Evolutionary conservation across 1,140 invertebrate species (phyloP).

Genomic region (Bombus affinis): DNA sequence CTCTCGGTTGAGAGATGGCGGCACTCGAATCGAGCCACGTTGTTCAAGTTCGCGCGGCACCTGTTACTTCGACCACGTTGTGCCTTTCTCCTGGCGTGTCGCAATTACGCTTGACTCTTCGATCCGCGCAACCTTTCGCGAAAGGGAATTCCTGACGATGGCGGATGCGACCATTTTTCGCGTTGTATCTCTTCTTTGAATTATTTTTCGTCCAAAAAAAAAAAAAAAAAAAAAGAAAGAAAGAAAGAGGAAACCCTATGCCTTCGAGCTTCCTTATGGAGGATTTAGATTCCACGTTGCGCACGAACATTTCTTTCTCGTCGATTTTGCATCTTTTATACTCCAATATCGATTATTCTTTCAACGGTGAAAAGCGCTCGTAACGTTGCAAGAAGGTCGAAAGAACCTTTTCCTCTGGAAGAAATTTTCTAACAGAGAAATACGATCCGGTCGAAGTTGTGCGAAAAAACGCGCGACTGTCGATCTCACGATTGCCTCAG

Average conservation of each 20-base stretch:
- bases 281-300: background rate
- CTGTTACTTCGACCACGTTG: conserved; percentile 55
- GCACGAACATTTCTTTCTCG: too few species aligned
- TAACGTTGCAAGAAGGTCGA: too few species aligned
- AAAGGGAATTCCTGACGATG: conserved; percentile 26
- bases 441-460: too few species aligned
- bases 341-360: background rate
- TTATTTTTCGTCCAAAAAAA: too few species aligned
- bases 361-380: background rate
- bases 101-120: conserved; percentile 41
- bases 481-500: too few species aligned
- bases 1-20: conserved; percentile 59
- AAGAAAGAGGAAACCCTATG: background rate
- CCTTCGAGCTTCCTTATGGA: background rate
- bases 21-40: conserved; percentile 46
- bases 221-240: background rate
- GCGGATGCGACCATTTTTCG: background rate
- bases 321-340: background rate
- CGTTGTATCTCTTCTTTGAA: background rate
- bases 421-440: too few species aligned
- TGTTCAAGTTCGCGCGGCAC: conserved; percentile 40
- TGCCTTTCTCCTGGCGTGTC: conserved; percentile 54
- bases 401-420: too few species aligned
- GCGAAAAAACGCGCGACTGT: too few species aligned
- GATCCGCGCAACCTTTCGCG: conserved; percentile 42